Base-by-base conservation (phyloP, 1,140 invertebrate species). In the Mizuhopecten yessoensis region DNA sequence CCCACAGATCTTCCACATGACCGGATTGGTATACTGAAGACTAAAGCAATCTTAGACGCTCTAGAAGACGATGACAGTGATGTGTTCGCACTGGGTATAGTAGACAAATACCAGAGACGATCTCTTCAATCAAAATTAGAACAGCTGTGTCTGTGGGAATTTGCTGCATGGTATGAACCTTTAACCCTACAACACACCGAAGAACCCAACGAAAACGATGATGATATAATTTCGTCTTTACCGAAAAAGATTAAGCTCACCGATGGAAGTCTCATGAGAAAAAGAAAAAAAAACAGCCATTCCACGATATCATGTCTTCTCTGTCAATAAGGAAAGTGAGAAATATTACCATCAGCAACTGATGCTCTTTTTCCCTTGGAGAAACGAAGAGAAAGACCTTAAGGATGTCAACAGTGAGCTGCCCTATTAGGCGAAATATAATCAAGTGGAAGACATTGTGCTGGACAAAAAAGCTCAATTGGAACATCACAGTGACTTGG, bases 71-170 rank as follows among this genome's bases (percentile, higher is more conserved):
- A 91, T 34, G 90, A 92, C 87, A 86, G 87, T 20, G 88, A 91
- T 90, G 39, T 91, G 23, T 92, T 90, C 75, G 20, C 34, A 33
- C 89, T 33, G 33, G 75, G 34, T 34, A 90, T 93, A 29, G 88
- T 93, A 75, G 92, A 91, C 39, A 90, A 86, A 49, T 92, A 92
- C 88, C 20, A 88, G 90, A 87, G 42, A 33, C 86, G 92, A 90
- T 88, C 90, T 33, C 17, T 15, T 20, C 42, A 88, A 11, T 17
- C 9, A 15, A 75, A 15, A 33, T 5, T 42, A 75, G 34, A 34
- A 57, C 17, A 75, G 5, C n/a, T 57, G 34, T 42, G 33, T 39
- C 33, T 89, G 3, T 89, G 45, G 34, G 36, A 34, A 20, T 89
- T 57, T 34, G 2, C 57, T 57, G 34, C 88, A 86, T 57, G 49